Conservation (phyloP, 2,888 invertebrate species). For the Mactromeris polynyma region DNA sequence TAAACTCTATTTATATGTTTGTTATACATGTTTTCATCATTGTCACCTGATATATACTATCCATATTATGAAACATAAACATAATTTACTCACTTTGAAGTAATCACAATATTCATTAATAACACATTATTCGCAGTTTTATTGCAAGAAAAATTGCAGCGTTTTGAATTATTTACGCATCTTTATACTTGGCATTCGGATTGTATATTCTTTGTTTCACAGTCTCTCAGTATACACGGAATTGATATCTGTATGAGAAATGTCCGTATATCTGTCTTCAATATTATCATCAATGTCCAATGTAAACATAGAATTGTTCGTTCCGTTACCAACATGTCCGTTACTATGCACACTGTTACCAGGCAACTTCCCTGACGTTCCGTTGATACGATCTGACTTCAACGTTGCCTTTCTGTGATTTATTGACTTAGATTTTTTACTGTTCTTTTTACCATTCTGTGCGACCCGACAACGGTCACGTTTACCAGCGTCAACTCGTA, state of each 20-base stretch:
- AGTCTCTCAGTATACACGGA: constrained; percentile 52
- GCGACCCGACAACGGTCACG: not conserved
- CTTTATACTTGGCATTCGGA: not conserved
- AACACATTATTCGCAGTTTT: not conserved
- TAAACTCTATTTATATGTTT: too few species aligned
- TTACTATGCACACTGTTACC: constrained; percentile 16
- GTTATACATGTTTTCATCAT: too few species aligned
- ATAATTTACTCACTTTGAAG: not conserved
- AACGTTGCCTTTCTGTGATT: constrained; percentile 1
- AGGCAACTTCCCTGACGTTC: not conserved
- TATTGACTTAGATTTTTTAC: constrained; percentile 8
- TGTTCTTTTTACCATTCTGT: not conserved
- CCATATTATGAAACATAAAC: not conserved
- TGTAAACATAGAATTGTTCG: constrained; percentile 40
- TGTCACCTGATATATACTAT: not conserved
- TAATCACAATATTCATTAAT: not conserved
- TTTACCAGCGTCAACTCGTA: not conserved
- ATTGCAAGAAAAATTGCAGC: not conserved
- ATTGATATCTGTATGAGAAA: constrained; percentile 12
- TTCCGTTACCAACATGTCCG: constrained; percentile 42
- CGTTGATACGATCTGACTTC: not conserved
- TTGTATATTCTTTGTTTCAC: constrained; percentile 23
- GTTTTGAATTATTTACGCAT: not conserved
- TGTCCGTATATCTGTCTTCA: constrained; percentile 44
- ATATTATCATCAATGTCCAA: constrained; percentile 46